Percentiles rank a stretch among this genome's conserved stretches.
These are phyloP conservation scores for Papilio protenor DNA, from an alignment of 2,888 invertebrate species.

Conservation along the genomic window DNA sequence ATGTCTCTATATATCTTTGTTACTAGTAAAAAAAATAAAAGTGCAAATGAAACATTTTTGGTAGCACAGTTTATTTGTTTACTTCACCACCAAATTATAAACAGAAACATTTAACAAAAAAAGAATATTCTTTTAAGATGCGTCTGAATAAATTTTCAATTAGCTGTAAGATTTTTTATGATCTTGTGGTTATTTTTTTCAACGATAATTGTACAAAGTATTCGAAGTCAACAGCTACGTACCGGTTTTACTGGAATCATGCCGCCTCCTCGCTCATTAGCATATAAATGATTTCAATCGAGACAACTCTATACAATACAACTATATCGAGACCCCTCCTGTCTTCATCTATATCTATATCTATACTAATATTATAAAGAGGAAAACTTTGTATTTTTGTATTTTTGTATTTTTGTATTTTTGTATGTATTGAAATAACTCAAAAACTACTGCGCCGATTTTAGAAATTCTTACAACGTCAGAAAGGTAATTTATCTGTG, in stretches of 20 bases:
- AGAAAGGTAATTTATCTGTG: too few relatives aligned
- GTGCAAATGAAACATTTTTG: too few relatives aligned
- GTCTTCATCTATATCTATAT: too few relatives aligned
- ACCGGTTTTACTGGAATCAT: constrained; percentile 47
- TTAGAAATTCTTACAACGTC: too few relatives aligned
- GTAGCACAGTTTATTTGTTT: too few relatives aligned
- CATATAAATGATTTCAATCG: constrained; percentile 81
- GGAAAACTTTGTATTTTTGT: too few relatives aligned
- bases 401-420: too few relatives aligned
- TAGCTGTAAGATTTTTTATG: constrained; percentile 36
- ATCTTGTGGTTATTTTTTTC: constrained; percentile 5
- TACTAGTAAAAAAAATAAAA: too few relatives aligned
- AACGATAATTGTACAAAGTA: constrained; percentile 53
- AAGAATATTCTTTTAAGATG: constrained; percentile 2
- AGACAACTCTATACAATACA: constrained; percentile 79
- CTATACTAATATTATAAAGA: too few relatives aligned
- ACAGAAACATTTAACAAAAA: neutral
- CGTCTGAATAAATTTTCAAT: constrained; percentile 9
- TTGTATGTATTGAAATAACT: too few relatives aligned
- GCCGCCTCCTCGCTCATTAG: constrained; percentile 76
- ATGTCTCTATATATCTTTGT: too few relatives aligned
- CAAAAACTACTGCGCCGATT: too few relatives aligned
- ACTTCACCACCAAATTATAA: neutral
- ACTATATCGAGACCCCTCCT: constrained; percentile 57
- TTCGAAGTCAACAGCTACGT: constrained; percentile 20